phyloP scores from a whole-genome alignment of 2,113 vertebrate genomes.

The Bettongia penicillata region DNA sequence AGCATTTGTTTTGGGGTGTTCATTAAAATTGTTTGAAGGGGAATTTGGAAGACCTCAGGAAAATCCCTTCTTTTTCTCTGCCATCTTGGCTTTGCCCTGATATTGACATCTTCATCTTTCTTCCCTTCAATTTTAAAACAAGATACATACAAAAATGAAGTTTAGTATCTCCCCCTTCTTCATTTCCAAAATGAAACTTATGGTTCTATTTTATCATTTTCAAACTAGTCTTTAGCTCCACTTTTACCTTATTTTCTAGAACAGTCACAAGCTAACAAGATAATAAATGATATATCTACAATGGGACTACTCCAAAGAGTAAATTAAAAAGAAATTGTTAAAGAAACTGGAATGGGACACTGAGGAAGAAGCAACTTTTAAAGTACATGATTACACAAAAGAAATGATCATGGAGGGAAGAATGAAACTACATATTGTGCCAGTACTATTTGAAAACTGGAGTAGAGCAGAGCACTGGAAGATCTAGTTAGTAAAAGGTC shows the following conservation, averaged over 20 bases:
- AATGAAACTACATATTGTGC: background rate
- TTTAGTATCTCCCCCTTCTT: background rate
- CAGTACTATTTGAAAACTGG: background rate
- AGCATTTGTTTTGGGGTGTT: background rate
- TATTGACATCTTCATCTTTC: background rate
- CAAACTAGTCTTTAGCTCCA: background rate
- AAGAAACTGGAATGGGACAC: background rate
- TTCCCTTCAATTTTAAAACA: background rate
- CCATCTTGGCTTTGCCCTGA: background rate
- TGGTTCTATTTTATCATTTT: background rate
- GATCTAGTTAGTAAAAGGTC: background rate
- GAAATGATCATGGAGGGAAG: background rate
- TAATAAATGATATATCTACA: background rate
- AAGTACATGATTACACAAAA: background rate
- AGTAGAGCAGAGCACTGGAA: accelerated
- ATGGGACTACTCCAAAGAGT: background rate
- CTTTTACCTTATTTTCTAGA: background rate
- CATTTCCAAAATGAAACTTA: background rate
- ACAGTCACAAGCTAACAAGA: background rate
- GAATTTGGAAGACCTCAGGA: background rate
- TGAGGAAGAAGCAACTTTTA: background rate
- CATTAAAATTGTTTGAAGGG: background rate
- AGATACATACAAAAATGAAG: background rate
- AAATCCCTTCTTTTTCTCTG: background rate
- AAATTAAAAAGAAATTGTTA: background rate